These are phyloP conservation scores for Ibycter americanus DNA, from an alignment of 2,797 vertebrate species.

Conservation along the genomic window DNA sequence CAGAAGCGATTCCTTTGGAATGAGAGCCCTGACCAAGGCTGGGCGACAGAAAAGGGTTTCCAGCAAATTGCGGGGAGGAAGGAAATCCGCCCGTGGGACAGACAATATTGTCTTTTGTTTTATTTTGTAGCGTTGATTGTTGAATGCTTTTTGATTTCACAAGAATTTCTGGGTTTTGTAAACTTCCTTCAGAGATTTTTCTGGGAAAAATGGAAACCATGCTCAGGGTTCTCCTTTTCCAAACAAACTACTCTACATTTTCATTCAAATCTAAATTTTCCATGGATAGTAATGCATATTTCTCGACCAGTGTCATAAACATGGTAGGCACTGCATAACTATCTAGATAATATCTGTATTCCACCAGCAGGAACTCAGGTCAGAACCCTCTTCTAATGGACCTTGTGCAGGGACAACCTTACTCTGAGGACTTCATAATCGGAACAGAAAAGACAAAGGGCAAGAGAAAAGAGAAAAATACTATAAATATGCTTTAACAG, in stretches of 20 bases:
- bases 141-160: slow-evolving; percentile 51
- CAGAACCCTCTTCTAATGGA: background rate
- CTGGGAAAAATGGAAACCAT: background rate
- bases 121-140: background rate
- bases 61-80: slow-evolving; percentile 23
- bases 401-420: background rate
- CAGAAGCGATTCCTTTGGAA: slow-evolving; percentile 46
- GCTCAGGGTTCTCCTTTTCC: background rate
- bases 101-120: slow-evolving; percentile 40
- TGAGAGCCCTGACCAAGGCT: slow-evolving; percentile 13
- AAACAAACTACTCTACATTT: background rate
- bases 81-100: slow-evolving; percentile 34
- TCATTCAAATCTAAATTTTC: slow-evolving; percentile 4
- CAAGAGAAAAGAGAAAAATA: background rate
- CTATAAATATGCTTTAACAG: background rate
- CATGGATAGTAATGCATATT: background rate
- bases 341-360: background rate
- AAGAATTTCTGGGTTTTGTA: slow-evolving; percentile 54
- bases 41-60: background rate
- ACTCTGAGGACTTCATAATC: background rate
- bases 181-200: slow-evolving; percentile 41
- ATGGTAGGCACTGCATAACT: background rate
- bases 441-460: background rate
- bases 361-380: background rate
- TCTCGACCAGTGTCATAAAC: background rate